Evolutionary conservation across 1,140 invertebrate species (phyloP).

Genomic region (Drosophila kepulauana): DNA sequence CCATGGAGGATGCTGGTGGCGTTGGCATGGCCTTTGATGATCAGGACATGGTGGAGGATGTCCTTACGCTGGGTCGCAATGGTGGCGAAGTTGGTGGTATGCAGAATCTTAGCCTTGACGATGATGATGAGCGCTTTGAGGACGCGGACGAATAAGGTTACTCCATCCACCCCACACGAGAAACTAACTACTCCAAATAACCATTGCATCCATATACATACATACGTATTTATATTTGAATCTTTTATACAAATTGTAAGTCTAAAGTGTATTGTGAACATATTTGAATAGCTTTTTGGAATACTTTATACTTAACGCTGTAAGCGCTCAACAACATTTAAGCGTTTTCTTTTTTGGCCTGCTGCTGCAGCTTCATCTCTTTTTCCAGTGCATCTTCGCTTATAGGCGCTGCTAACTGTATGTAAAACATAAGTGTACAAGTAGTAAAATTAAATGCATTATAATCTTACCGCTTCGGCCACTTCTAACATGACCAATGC

Average conservation of each 20-base stretch:
- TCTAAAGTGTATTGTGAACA: conserved; percentile 63
- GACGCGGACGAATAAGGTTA: conserved; percentile 78
- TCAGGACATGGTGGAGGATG: conserved; percentile 70
- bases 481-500: conserved; percentile 90
- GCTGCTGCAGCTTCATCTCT: conserved; percentile 48
- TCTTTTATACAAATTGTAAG: conserved; percentile 70
- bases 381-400: conserved; percentile 46
- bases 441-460: neutral
- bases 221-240: conserved; percentile 59
- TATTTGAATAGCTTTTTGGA: conserved; percentile 76
- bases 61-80: conserved; percentile 59
- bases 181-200: conserved; percentile 42
- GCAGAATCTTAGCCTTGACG: conserved; percentile 75
- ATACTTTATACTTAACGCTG: conserved; percentile 68
- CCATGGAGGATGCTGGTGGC: conserved; percentile 68
- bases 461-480: conserved; percentile 87
- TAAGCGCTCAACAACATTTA: conserved; percentile 58
- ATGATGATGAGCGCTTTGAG: conserved; percentile 79
- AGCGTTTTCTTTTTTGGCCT: conserved; percentile 45
- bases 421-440: neutral
- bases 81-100: conserved; percentile 63
- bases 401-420: conserved; percentile 49
- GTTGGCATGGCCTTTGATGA: conserved; percentile 60
- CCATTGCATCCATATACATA: conserved; percentile 43
- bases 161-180: neutral